Evolutionary conservation across 2,888 invertebrate species (phyloP), one percentile per base, ranked within the genome.

Genomic region (Macaria liturata): DNA sequence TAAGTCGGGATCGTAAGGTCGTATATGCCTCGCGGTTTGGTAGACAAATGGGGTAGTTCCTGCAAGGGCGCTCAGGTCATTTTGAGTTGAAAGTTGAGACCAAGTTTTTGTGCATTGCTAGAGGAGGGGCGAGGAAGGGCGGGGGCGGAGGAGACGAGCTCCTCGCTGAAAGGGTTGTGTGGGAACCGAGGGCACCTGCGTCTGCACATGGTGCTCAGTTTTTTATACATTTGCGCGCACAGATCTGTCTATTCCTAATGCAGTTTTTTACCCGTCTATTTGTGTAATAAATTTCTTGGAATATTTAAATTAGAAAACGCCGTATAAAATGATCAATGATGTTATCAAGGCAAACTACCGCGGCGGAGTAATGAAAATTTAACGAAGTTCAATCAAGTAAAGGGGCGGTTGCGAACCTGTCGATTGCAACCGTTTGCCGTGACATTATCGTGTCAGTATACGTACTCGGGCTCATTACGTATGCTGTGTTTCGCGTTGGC

Each of bases 121-220:
- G 66, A 71, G 66, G 80, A 77, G 76, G 74, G 68, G 68, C 62
- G 71, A 70, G 66, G 78, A 76, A 81, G 79, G 59, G 80, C 71
- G 80, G 79, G 74, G 75, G 76, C 71, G 80, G 72, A 48, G 56
- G 59, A 84, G 81, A 83, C 54, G 54, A 54, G 51, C 83, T 80
- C 74, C 76, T 76, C 74, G 82, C 85, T 88, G 86, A 92, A 92
- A 92, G 92, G 92, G 92, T 92, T 92, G 92, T 92, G 92, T 92
- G 92, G 92, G 92, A 92, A 92, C 90, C 77, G 78, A 86, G 87
- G 91, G 92, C 92, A 92, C 92, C 92, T 92, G 92, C 92, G 87
- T 70, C 83, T 84, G 87, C 91, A 91, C 88, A 91, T 91, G 91
- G 88, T 89, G 87, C 81, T 72, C 63, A 68, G 78, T 89, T 90